Base-by-base conservation (phyloP, 2,888 invertebrate species). In the Catocala fraxini region DNA sequence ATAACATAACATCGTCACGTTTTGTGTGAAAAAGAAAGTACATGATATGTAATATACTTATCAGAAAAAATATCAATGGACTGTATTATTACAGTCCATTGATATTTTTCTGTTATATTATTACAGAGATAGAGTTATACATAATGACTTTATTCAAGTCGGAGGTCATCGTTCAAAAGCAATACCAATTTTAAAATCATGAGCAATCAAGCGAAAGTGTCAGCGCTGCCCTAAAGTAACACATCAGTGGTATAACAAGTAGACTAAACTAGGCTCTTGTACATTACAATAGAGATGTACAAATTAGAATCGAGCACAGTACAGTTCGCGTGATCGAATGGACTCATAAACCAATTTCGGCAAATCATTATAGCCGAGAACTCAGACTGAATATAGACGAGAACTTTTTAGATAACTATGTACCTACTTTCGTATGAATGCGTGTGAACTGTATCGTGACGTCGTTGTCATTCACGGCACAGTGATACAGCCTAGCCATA, bases 281-380 rank as follows among this genome's bases (percentile, higher is more conserved):
- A 43, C 60, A 10, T 65, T 56, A 62, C 56, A 75, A 75, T 75
- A 67, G 59, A 65, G 60, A 47, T 68, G 47, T 68, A 59, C 45
- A 63, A 62, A 64, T 66, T 63, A 51, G 56, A 78, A 73, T 77
- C 56, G 68, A 61, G 70, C 41, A 75, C 77, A 57, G 62, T 75
- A 71, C 75, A 45, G 79, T 75, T 86, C 66, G 87, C 87, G 86
- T 88, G 87, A 77, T 83, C 71, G 67, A 71, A 73, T 76, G 79
- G 69, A 80, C 80, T 84, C 77, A 65, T 80, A 81, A 81, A 82
- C 81, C 82, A 84, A 88, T 88, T 89, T 89, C 74, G 82, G 82
- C 80, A 74, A 78, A 85, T 81, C 81, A 84, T 85, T 85, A 81
- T 74, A 71, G 73, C 72, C 70, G 65, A 70, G 58, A 55, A 35